These are phyloP conservation scores for Ascidia mentula DNA, from an alignment of 23 tunicate genomes.

Conservation along the genomic window DNA sequence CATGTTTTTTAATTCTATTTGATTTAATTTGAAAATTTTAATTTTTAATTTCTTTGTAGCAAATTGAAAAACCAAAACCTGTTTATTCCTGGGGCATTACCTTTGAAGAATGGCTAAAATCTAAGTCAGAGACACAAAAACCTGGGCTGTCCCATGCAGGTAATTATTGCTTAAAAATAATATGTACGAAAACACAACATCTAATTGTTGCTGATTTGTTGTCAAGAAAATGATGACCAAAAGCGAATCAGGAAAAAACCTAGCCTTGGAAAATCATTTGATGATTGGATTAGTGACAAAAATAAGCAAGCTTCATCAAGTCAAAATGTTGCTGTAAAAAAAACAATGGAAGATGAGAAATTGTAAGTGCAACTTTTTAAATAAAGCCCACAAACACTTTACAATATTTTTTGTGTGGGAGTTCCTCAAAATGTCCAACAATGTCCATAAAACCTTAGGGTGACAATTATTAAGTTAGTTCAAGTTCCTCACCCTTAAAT, in stretches of 20 bases:
- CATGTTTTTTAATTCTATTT: background rate
- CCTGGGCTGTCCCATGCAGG: background rate
- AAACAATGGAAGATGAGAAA: slow-evolving; percentile 11
- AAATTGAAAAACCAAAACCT: background rate
- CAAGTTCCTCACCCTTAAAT: no score
- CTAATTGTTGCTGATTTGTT: no score
- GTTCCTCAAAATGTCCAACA: no score
- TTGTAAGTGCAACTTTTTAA: slow-evolving; percentile 2
- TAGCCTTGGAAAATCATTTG: slow-evolving; percentile 56
- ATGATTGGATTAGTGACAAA: slow-evolving; percentile 73
- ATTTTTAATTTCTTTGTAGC: background rate
- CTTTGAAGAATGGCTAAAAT: slow-evolving; percentile 72
- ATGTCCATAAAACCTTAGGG: no score
- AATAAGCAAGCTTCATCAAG: slow-evolving; percentile 5
- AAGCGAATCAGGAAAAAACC: background rate
- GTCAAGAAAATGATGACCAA: background rate
- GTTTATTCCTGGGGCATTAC: slow-evolving; percentile 47
- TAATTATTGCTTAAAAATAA: no score
- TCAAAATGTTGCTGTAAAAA: background rate
- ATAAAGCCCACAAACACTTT: no score
- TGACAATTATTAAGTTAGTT: no score
- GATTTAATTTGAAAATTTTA: background rate
- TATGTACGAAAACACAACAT: no score
- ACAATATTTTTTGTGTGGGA: no score
- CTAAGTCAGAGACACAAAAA: slow-evolving; percentile 34